phyloP scores from a whole-genome alignment of 2,888 invertebrate species.

The Acanthosepion pharaonis region DNA sequence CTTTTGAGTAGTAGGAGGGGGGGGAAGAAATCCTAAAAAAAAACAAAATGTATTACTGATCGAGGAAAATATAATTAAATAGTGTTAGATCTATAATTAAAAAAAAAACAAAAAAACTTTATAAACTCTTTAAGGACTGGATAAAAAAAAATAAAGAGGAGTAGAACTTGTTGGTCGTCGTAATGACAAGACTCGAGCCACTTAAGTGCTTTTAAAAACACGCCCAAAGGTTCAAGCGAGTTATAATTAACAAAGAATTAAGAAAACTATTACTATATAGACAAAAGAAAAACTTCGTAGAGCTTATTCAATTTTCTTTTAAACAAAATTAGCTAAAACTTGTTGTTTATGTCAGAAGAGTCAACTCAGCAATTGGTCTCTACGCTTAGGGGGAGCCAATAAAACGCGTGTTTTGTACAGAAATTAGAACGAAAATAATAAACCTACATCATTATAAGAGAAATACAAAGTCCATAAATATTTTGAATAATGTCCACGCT shows the following conservation, averaged over 20 bases:
- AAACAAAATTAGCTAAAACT: not conserved
- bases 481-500: not conserved
- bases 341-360: not conserved
- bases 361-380: not conserved
- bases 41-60: not conserved
- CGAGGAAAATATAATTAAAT: not conserved
- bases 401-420: not conserved
- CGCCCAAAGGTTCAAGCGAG: no score
- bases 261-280: no score
- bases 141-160: no score
- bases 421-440: not conserved
- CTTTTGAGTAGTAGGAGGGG: no score
- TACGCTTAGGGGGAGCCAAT: not conserved
- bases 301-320: not conserved
- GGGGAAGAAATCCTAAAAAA: not conserved
- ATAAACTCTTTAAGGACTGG: no score
- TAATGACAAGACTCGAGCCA: no score
- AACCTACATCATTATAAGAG: not conserved
- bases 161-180: no score
- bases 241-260: no score
- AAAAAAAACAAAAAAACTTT: no score
- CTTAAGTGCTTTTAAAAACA: no score
- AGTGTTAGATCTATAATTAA: not conserved
- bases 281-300: not conserved
- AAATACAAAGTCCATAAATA: not conserved